phyloP scores from a whole-genome alignment of 2,888 invertebrate genomes.

The Lypha dubia region DNA sequence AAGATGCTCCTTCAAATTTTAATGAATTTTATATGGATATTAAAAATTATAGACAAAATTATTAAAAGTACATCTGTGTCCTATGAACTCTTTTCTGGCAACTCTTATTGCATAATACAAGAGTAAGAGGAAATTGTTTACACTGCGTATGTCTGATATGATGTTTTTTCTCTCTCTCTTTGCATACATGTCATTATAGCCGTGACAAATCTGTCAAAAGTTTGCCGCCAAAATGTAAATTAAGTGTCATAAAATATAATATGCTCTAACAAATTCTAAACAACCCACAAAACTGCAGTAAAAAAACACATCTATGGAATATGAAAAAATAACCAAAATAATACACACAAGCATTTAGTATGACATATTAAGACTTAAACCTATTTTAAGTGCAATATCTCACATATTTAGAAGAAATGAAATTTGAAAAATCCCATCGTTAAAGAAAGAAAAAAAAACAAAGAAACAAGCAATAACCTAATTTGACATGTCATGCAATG shows the following conservation, averaged over 20 bases:
- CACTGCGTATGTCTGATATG: slow-evolving; percentile 9
- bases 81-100: slow-evolving; percentile 49
- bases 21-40: too few species aligned
- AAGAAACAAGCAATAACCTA: slow-evolving; percentile 47
- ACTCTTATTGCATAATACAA: slow-evolving; percentile 20
- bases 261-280: slow-evolving; percentile 70
- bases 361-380: slow-evolving; percentile 60
- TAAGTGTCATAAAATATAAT: slow-evolving; percentile 69
- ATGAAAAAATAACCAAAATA: not conserved
- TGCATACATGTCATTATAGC: slow-evolving; percentile 67
- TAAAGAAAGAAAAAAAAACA: slow-evolving; percentile 16
- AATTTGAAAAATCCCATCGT: slow-evolving; percentile 57
- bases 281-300: slow-evolving; percentile 62
- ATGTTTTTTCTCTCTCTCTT: not conserved
- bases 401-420: slow-evolving; percentile 41
- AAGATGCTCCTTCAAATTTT: not conserved
- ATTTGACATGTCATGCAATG: slow-evolving; percentile 63
- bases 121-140: slow-evolving; percentile 36
- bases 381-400: slow-evolving; percentile 54
- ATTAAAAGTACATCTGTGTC: slow-evolving; percentile 30
- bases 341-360: slow-evolving; percentile 46
- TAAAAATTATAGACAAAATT: too few species aligned
- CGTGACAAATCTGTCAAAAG: slow-evolving; percentile 82
- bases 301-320: slow-evolving; percentile 4
- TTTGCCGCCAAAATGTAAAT: slow-evolving; percentile 72